These are phyloP conservation scores for Drosophila malerkotliana DNA, from an alignment of 1,140 invertebrate genomes.

Conservation along the genomic window DNA sequence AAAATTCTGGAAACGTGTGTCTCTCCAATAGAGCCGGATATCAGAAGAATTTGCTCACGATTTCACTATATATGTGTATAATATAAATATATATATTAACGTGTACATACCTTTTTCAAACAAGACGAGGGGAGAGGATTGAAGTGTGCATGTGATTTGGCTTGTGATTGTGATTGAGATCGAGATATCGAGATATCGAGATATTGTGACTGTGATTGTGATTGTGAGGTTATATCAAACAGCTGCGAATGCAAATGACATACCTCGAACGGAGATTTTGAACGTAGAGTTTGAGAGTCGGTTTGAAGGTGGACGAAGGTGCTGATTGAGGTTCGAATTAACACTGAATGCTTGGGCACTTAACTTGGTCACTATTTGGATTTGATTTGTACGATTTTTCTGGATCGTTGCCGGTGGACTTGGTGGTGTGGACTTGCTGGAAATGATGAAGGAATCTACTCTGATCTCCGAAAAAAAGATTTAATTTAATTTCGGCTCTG, in stretches of 20 bases:
- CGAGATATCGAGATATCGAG: conserved; percentile 14
- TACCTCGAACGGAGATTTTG: conserved; percentile 41
- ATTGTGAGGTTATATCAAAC: conserved; percentile 51
- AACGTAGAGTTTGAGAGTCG: conserved; percentile 6
- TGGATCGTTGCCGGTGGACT: not conserved
- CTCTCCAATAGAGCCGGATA: conserved; percentile 50
- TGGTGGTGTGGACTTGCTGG: conserved; percentile 2
- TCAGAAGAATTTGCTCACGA: conserved; percentile 47
- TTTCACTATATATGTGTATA: conserved; percentile 32
- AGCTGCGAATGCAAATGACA: conserved; percentile 69
- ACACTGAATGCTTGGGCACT: conserved; percentile 35
- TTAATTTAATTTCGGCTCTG: conserved; percentile 26
- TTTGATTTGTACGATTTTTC: conserved; percentile 7
- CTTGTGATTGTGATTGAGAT: conserved; percentile 3
- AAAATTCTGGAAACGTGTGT: conserved; percentile 76
- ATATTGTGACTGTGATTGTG: conserved; percentile 19
- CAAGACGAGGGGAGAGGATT: not conserved
- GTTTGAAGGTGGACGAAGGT: conserved; percentile 3
- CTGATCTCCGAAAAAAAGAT: conserved; percentile 19
- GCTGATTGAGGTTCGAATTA: conserved; percentile 7
- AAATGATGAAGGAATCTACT: not conserved
- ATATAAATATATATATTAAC: not conserved
- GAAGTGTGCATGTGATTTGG: not conserved
- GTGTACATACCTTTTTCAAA: not conserved
- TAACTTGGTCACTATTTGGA: conserved; percentile 32